phyloP scores from a whole-genome alignment of 2,113 vertebrate genomes.

The Thunnus thynnus region DNA sequence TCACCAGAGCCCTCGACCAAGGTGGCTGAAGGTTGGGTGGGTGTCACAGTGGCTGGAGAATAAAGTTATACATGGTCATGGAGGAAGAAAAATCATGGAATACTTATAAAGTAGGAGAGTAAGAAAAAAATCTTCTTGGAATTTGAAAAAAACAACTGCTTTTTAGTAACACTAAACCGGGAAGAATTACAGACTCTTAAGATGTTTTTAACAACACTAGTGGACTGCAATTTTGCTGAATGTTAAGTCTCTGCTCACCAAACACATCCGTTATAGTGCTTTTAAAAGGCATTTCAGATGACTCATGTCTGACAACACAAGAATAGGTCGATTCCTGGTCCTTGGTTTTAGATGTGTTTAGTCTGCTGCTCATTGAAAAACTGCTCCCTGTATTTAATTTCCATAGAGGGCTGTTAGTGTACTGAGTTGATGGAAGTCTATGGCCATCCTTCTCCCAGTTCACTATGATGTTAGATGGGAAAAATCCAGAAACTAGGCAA shows the following conservation, averaged over 20 bases:
- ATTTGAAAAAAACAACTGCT: too few species aligned
- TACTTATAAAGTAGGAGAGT: not conserved
- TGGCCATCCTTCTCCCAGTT: conserved; percentile 73
- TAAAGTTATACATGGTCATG: not conserved
- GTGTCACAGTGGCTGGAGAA: conserved; percentile 55
- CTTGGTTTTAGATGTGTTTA: conserved; percentile 52
- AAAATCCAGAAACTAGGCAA: conserved; percentile 76
- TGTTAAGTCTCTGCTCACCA: conserved; percentile 62
- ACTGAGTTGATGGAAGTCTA: conserved; percentile 37
- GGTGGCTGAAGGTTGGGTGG: conserved; percentile 54
- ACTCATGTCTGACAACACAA: conserved; percentile 79
- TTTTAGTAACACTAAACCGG: too few species aligned
- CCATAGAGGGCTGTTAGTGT: conserved; percentile 64
- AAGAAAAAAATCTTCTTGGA: too few species aligned
- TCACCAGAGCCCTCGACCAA: conserved; percentile 65
- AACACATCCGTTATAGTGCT: conserved; percentile 64
- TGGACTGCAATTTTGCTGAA: not conserved
- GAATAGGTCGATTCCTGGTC: conserved; percentile 56
- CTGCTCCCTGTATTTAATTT: conserved; percentile 23
- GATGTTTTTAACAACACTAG: not conserved
- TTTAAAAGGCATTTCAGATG: conserved; percentile 49
- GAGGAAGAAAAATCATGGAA: not conserved
- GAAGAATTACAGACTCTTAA: too few species aligned
- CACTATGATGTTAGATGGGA: conserved; percentile 70
- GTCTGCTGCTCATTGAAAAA: conserved; percentile 75